These are phyloP conservation scores for Caenorhabditis sp. DNA, from an alignment of 2,888 invertebrate species.

Conservation along the genomic window DNA sequence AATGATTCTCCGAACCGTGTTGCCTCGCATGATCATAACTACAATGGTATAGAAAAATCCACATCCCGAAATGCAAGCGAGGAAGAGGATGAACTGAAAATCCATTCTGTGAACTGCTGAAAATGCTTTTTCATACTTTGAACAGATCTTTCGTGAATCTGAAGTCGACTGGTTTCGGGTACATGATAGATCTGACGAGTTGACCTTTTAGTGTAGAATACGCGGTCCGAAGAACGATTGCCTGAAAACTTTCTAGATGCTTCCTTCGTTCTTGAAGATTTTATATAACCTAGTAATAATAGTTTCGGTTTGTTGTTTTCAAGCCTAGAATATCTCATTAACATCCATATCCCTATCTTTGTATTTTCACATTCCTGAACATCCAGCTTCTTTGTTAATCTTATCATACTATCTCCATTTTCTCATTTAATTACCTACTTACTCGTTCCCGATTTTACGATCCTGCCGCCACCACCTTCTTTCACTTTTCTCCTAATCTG, in stretches of 20 bases:
- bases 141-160: conserved; percentile 86
- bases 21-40: conserved; percentile 87
- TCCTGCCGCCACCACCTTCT: conserved; percentile 53
- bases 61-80: conserved; percentile 69
- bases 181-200: conserved; percentile 86
- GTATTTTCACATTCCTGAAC: background rate
- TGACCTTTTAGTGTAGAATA: conserved; percentile 87
- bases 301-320: too few relatives aligned
- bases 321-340: background rate
- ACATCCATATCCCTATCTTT: background rate
- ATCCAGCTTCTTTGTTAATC: conserved; percentile 26
- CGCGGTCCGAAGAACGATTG: conserved; percentile 90
- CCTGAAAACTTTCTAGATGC: conserved; percentile 84
- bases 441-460: conserved; percentile 56
- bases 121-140: conserved; percentile 63
- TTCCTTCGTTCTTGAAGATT: too few relatives aligned
- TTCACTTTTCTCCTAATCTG: conserved; percentile 38
- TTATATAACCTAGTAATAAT: too few relatives aligned
- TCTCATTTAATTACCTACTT: conserved; percentile 40
- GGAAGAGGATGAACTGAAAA: conserved; percentile 69
- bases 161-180: conserved; percentile 86
- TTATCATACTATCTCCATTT: background rate
- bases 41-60: conserved; percentile 89
- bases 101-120: background rate
- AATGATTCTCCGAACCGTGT: conserved; percentile 85